Percentiles rank a stretch among this genome's conserved stretches.
Conservation (phyloP, 2,797 vertebrate species). For the Danio choprae region DNA sequence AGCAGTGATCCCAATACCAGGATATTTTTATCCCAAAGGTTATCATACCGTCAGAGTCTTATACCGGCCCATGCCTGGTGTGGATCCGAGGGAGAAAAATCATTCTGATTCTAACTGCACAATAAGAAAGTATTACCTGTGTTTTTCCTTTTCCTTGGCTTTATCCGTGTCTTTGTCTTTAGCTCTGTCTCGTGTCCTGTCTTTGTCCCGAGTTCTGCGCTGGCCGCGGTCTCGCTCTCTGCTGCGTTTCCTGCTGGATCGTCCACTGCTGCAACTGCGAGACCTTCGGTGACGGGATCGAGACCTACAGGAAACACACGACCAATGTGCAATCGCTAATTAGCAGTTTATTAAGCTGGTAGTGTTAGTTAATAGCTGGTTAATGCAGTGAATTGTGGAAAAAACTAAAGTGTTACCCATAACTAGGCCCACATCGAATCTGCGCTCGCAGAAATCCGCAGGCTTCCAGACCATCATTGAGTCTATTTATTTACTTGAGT, state of each 20-base stretch:
- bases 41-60: too few relatives aligned
- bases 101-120: background rate
- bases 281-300: slow-evolving; percentile 85
- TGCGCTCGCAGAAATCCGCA: too few relatives aligned
- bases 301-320: slow-evolving; percentile 73
- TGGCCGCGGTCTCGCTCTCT: slow-evolving; percentile 80
- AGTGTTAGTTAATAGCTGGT: too few relatives aligned
- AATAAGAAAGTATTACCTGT: slow-evolving; percentile 77
- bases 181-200: slow-evolving; percentile 73
- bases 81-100: background rate
- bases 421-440: too few relatives aligned
- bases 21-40: too few relatives aligned
- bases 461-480: too few relatives aligned
- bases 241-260: slow-evolving; percentile 78
- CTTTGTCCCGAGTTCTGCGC: slow-evolving; percentile 82
- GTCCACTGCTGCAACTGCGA: slow-evolving; percentile 83
- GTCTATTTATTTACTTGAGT: too few relatives aligned
- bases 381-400: too few relatives aligned
- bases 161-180: slow-evolving; percentile 69
- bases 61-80: background rate
- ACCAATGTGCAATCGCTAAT: background rate
- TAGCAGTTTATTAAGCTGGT: too few relatives aligned
- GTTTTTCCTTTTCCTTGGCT: slow-evolving; percentile 86
- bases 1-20: too few relatives aligned
- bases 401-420: too few relatives aligned